Conservation (phyloP, 2,888 invertebrate genomes). For the Thera obeliscata region DNA sequence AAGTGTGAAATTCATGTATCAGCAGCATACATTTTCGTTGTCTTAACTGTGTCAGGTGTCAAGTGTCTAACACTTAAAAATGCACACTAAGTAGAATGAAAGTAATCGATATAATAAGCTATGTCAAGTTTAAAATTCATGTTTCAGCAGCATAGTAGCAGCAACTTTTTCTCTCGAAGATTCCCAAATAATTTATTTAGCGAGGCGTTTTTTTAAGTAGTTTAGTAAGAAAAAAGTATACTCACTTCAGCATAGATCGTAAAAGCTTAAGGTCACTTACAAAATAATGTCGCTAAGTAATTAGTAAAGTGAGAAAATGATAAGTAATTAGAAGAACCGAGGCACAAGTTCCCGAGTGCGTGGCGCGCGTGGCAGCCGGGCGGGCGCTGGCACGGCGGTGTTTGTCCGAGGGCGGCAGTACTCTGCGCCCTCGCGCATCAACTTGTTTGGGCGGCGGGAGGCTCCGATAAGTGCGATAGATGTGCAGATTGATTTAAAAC, state of each 20-base stretch:
- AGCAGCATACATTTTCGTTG: too few species aligned
- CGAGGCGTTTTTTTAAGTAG: background rate
- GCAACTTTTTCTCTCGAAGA: too few species aligned
- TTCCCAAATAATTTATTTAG: background rate
- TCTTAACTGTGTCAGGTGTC: too few species aligned
- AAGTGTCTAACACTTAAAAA: too few species aligned
- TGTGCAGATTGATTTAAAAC: conserved; percentile 1
- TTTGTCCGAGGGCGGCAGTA: conserved; percentile 56
- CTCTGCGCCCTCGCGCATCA: conserved; percentile 50
- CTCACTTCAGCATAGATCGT: conserved; percentile 52
- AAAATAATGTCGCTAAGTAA: conserved; percentile 47
- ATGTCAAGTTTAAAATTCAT: too few species aligned
- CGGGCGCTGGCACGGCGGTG: conserved; percentile 52
- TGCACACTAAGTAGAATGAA: too few species aligned
- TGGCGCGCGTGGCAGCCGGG: conserved; percentile 41
- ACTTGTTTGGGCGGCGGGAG: conserved; percentile 25
- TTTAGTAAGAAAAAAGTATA: conserved; percentile 4
- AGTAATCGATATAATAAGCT: too few species aligned
- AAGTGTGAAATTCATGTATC: too few species aligned
- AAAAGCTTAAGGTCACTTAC: conserved; percentile 47
- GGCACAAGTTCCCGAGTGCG: conserved; percentile 49
- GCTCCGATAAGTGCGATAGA: conserved; percentile 9
- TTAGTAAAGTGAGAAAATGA: conserved; percentile 42
- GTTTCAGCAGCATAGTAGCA: too few species aligned
- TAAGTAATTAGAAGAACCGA: conserved; percentile 35